These are phyloP conservation scores for Anoura caudifer DNA, from an alignment of 2,113 vertebrate genomes.

Conservation along the genomic window DNA sequence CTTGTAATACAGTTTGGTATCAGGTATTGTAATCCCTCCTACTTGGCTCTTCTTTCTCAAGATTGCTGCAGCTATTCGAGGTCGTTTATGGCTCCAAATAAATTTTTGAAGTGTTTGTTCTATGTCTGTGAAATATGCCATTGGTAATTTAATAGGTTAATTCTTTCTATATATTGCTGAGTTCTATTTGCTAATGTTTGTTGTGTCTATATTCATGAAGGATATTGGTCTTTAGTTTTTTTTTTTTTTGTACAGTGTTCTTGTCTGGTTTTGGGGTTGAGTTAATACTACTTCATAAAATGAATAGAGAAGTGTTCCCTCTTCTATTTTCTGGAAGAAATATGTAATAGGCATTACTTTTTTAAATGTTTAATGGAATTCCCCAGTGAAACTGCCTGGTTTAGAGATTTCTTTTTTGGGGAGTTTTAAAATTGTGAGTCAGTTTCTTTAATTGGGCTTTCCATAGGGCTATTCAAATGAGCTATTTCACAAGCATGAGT, in stretches of 20 bases:
- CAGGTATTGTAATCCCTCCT: too few relatives aligned
- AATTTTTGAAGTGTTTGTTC: too few relatives aligned
- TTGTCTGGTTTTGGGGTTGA: not conserved
- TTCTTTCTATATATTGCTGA: not conserved
- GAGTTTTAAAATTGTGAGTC: not conserved
- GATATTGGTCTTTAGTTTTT: not conserved
- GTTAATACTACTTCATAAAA: not conserved
- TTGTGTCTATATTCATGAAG: not conserved
- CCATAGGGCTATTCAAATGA: not conserved
- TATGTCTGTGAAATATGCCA: too few relatives aligned
- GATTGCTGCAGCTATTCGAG: too few relatives aligned
- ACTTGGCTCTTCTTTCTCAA: too few relatives aligned
- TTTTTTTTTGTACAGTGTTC: not conserved
- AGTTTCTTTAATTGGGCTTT: not conserved
- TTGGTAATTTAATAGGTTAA: too few relatives aligned
- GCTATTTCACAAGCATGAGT: not conserved
- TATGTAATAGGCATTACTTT: not conserved
- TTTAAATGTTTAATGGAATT: not conserved
- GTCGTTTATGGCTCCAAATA: too few relatives aligned
- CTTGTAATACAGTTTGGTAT: too few relatives aligned
- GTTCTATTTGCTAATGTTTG: not conserved
- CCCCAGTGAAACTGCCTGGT: not conserved
- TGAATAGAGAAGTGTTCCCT: not conserved
- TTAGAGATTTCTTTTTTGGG: not conserved
- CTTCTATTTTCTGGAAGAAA: not conserved